Evolutionary conservation across 2,888 invertebrate species (phyloP).

Genomic region (Crepidodera aurea): DNA sequence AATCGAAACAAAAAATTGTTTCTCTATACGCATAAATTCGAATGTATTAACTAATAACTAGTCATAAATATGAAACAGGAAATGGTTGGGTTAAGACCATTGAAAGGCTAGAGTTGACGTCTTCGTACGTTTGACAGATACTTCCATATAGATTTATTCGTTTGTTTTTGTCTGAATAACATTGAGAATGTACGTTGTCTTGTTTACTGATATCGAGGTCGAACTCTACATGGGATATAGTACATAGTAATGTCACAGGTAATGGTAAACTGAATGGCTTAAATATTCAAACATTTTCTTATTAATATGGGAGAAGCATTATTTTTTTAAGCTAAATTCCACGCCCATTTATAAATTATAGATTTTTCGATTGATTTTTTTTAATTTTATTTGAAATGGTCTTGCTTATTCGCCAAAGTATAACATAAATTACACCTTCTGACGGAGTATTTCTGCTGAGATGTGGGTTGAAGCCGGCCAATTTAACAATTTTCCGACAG

Average conservation of each 20-base stretch:
- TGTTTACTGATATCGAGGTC: slow-evolving; percentile 58
- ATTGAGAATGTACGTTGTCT: slow-evolving; percentile 58
- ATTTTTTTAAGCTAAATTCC: too few relatives aligned
- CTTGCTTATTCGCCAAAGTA: too few relatives aligned
- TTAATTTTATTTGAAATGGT: too few relatives aligned
- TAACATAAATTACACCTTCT: too few relatives aligned
- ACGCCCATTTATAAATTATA: too few relatives aligned
- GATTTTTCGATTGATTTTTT: too few relatives aligned
- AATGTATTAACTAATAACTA: neutral
- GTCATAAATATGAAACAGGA: slow-evolving; percentile 14
- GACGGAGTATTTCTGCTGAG: too few relatives aligned
- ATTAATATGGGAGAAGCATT: too few relatives aligned
- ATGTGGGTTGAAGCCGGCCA: too few relatives aligned
- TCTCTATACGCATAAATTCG: neutral
- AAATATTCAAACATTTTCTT: too few relatives aligned
- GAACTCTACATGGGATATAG: slow-evolving; percentile 34
- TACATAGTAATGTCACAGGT: slow-evolving; percentile 11
- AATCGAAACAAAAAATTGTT: neutral
- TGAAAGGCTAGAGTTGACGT: slow-evolving; percentile 42
- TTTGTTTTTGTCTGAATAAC: slow-evolving; percentile 53
- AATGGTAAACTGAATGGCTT: slow-evolving; percentile 8
- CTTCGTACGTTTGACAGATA: slow-evolving; percentile 44
- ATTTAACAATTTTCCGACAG: too few relatives aligned
- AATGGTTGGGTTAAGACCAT: slow-evolving; percentile 12
- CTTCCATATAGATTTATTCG: slow-evolving; percentile 31